phyloP scores from a whole-genome alignment of 2,113 vertebrate genomes.

The Pogonocichla stellata region DNA sequence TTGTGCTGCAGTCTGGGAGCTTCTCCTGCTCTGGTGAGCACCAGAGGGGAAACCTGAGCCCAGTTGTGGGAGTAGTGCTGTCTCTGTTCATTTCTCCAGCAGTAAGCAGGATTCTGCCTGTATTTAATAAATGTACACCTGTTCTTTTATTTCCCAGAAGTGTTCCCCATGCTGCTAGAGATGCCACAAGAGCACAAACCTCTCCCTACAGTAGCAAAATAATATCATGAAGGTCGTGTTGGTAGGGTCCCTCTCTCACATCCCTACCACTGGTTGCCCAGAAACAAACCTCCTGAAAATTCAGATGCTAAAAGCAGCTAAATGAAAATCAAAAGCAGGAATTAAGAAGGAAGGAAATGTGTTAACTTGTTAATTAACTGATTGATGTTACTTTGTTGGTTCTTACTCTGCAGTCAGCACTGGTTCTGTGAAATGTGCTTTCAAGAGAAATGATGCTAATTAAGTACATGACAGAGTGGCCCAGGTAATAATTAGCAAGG shows the following conservation, averaged over 20 bases:
- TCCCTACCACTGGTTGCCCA: background rate
- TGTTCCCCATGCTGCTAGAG: background rate
- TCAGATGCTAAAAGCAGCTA: slow-evolving; percentile 6
- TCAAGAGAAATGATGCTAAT: slow-evolving; percentile 45
- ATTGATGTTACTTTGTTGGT: slow-evolving; percentile 50
- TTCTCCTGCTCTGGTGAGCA: background rate
- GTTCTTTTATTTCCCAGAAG: slow-evolving; percentile 44
- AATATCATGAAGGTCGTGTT: background rate
- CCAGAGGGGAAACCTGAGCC: background rate
- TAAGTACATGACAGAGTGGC: slow-evolving; percentile 16
- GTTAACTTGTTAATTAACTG: slow-evolving; percentile 50
- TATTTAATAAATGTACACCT: slow-evolving; percentile 44
- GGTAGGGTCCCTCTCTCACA: background rate
- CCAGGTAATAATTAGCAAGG: slow-evolving; percentile 46
- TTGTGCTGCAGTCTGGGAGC: background rate
- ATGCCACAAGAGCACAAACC: background rate
- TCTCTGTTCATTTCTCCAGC: slow-evolving; percentile 8
- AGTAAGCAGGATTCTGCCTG: background rate
- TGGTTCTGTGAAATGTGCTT: slow-evolving; percentile 24
- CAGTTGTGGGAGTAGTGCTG: slow-evolving; percentile 1
- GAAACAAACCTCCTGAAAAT: slow-evolving; percentile 12
- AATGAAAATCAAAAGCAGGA: slow-evolving; percentile 35
- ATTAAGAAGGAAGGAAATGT: slow-evolving; percentile 44
- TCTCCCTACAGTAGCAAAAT: background rate
- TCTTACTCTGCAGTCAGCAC: background rate